phyloP scores from a whole-genome alignment of 1,140 invertebrate genomes.

The Zaprionus lachaisei region DNA sequence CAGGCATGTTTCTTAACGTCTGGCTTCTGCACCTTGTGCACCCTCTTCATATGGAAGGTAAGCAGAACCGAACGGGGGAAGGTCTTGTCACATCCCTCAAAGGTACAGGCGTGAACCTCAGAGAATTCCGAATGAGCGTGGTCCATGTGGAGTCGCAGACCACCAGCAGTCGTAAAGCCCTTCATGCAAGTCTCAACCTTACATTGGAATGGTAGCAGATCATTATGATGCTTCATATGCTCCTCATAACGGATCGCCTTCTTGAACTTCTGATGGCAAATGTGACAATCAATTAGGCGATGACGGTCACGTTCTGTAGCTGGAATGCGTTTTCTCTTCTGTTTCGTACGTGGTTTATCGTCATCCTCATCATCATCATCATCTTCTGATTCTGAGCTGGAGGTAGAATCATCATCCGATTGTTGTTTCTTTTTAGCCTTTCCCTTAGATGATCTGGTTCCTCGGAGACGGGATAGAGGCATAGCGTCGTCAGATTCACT shows the following conservation, averaged over 20 bases:
- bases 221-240: slow-evolving; percentile 81
- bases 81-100: slow-evolving; percentile 72
- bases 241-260: slow-evolving; percentile 75
- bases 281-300: slow-evolving; percentile 74
- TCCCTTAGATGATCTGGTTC: slow-evolving; percentile 25
- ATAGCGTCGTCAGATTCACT: slow-evolving; percentile 68
- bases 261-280: slow-evolving; percentile 81
- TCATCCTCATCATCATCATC: slow-evolving; percentile 44
- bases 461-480: slow-evolving; percentile 64
- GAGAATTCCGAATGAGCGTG: slow-evolving; percentile 75
- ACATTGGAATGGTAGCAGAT: slow-evolving; percentile 77
- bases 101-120: slow-evolving; percentile 68
- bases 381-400: slow-evolving; percentile 52
- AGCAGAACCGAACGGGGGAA: slow-evolving; percentile 70
- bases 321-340: slow-evolving; percentile 68
- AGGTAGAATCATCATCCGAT: slow-evolving; percentile 34
- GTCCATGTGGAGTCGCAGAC: slow-evolving; percentile 73
- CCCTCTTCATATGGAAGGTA: slow-evolving; percentile 78
- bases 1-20: slow-evolving; percentile 61
- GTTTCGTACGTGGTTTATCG: slow-evolving; percentile 43
- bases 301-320: slow-evolving; percentile 62
- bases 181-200: slow-evolving; percentile 71
- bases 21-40: slow-evolving; percentile 70
- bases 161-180: slow-evolving; percentile 77
- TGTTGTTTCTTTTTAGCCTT: slow-evolving; percentile 35